phyloP scores from a whole-genome alignment of 2,888 invertebrate genomes.

The Dasysyrphus albostriatus region DNA sequence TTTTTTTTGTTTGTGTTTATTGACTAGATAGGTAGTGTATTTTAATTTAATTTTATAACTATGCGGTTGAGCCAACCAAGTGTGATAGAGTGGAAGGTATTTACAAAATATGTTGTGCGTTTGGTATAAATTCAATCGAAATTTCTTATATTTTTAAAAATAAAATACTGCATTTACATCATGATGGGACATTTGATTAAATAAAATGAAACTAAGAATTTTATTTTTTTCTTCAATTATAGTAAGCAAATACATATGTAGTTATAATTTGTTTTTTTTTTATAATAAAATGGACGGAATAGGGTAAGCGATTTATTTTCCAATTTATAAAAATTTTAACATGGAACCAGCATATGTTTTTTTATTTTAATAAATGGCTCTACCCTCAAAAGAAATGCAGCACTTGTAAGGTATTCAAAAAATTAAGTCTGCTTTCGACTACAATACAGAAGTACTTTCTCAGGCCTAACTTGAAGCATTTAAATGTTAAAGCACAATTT shows the following conservation, averaged over 20 bases:
- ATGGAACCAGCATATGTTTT: slow-evolving; percentile 32
- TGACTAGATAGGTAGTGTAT: slow-evolving; percentile 68
- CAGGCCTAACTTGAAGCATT: background rate
- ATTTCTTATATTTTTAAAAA: slow-evolving; percentile 3
- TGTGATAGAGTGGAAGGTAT: slow-evolving; percentile 39
- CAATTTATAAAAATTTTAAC: slow-evolving; percentile 24
- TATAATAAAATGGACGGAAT: slow-evolving; percentile 73
- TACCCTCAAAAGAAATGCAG: slow-evolving; percentile 56
- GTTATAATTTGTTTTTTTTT: slow-evolving; percentile 14
- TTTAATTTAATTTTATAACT: slow-evolving; percentile 16
- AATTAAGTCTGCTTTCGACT: slow-evolving; percentile 35
- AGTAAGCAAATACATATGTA: slow-evolving; percentile 45
- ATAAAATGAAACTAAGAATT: background rate
- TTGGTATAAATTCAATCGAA: slow-evolving; percentile 34
- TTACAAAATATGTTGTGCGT: slow-evolving; percentile 66
- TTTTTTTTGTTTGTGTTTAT: slow-evolving; percentile 54
- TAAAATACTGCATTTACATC: slow-evolving; percentile 44
- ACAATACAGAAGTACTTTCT: slow-evolving; percentile 34
- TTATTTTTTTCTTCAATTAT: slow-evolving; percentile 23
- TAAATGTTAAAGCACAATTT: slow-evolving; percentile 16
- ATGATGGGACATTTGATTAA: slow-evolving; percentile 5
- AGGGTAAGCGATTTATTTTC: slow-evolving; percentile 64
- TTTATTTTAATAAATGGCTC: slow-evolving; percentile 45
- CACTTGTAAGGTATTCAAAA: slow-evolving; percentile 22
- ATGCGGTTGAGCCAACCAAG: slow-evolving; percentile 38